Evolutionary conservation across 2,113 vertebrate species (phyloP).

Genomic region (Hylia prasina): DNA sequence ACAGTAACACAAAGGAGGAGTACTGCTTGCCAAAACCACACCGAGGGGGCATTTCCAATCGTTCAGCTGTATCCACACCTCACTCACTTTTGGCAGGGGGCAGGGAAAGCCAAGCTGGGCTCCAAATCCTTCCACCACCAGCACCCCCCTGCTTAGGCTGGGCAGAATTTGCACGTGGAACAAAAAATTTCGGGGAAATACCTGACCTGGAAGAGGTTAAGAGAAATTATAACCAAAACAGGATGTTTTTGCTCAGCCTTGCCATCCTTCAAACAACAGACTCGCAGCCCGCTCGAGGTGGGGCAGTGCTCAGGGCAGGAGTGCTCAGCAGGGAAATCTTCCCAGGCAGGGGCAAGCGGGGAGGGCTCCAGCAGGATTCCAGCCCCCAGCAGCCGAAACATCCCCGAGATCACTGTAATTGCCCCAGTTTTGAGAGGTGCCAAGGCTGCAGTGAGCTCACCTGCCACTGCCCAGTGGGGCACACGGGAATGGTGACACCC

Average conservation of each 20-base stretch:
- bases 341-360: accelerated
- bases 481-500: accelerated
- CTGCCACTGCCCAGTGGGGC: accelerated
- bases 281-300: accelerated
- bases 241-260: slow-evolving; percentile 40
- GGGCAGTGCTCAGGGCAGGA: not conserved
- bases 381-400: not conserved
- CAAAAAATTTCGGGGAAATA: not conserved
- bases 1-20: not conserved
- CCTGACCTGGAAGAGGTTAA: not conserved
- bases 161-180: accelerated
- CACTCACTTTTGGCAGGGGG: not conserved
- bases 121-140: not conserved
- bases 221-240: slow-evolving; percentile 31
- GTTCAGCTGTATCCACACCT: not conserved
- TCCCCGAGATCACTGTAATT: accelerated
- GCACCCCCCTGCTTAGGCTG: accelerated
- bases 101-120: not conserved
- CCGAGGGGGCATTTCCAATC: accelerated
- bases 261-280: not conserved
- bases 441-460: not conserved
- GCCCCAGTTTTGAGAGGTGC: accelerated
- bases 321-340: accelerated
- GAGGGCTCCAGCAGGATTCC: not conserved
- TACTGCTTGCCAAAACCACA: not conserved